Evolutionary conservation across 2,888 invertebrate species (phyloP).

Genomic region (Noctua janthe): DNA sequence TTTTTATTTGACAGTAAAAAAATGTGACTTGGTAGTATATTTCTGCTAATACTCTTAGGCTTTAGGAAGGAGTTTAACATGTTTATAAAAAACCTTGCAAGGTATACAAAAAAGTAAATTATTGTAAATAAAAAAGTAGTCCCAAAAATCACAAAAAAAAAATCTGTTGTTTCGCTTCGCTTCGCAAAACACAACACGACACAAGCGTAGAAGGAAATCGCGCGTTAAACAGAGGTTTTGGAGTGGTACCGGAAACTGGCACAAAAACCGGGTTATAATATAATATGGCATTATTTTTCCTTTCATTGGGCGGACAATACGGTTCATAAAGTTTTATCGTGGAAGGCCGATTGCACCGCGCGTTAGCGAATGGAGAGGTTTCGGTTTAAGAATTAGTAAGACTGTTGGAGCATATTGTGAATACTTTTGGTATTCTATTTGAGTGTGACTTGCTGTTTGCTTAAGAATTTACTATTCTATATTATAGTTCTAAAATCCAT

Average conservation of each 20-base stretch:
- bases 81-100: no score
- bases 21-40: no score
- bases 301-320: slow-evolving; percentile 81
- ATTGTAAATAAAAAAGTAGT: no score
- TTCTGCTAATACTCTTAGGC: no score
- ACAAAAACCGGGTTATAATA: slow-evolving; percentile 66
- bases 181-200: not conserved
- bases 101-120: no score
- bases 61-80: no score
- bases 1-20: no score
- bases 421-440: not conserved
- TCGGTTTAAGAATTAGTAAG: slow-evolving; percentile 23
- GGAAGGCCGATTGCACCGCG: slow-evolving; percentile 58
- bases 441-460: not conserved
- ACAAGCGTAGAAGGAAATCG: slow-evolving; percentile 44
- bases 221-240: slow-evolving; percentile 63
- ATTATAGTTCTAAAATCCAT: not conserved
- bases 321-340: slow-evolving; percentile 83
- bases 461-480: not conserved
- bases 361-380: not conserved
- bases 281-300: slow-evolving; percentile 80
- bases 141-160: not conserved
- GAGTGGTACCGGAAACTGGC: slow-evolving; percentile 59
- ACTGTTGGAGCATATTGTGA: not conserved
- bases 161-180: not conserved